These are phyloP conservation scores for Nomia melanderi DNA, from an alignment of 1,140 invertebrate species.

Conservation along the genomic window DNA sequence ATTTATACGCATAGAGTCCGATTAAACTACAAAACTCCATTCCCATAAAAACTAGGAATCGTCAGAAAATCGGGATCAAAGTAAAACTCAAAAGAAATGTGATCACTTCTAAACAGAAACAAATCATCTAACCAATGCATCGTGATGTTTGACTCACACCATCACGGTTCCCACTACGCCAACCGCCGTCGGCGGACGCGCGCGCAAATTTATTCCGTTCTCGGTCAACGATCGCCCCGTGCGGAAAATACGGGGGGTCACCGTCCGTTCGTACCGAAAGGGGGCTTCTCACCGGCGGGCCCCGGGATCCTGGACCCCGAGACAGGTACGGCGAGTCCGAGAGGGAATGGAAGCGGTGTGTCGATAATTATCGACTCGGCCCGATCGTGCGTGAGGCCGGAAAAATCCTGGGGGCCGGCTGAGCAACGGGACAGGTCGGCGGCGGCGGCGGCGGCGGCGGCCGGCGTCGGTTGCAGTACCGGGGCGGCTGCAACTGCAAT, in stretches of 20 bases:
- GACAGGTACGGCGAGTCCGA: background rate
- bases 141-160: no score
- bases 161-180: no score
- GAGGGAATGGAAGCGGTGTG: conserved; percentile 22
- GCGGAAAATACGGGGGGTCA: conserved; percentile 33
- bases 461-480: conserved; percentile 21
- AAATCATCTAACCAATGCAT: no score
- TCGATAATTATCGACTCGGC: conserved; percentile 62
- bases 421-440: conserved; percentile 62
- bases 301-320: background rate
- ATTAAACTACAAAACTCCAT: no score
- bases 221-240: conserved; percentile 26
- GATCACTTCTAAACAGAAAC: no score
- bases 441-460: no score
- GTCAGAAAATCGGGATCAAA: no score
- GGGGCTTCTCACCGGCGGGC: background rate
- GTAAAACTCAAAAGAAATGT: no score
- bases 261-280: conserved; percentile 23
- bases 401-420: conserved; percentile 48
- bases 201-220: conserved; percentile 14
- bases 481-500: conserved; percentile 26
- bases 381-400: conserved; percentile 56
- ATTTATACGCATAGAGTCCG: no score
- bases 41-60: no score
- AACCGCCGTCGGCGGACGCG: background rate